Evolutionary conservation across 2,888 invertebrate species (phyloP).

Genomic region (Synanthedon myopaeformis): DNA sequence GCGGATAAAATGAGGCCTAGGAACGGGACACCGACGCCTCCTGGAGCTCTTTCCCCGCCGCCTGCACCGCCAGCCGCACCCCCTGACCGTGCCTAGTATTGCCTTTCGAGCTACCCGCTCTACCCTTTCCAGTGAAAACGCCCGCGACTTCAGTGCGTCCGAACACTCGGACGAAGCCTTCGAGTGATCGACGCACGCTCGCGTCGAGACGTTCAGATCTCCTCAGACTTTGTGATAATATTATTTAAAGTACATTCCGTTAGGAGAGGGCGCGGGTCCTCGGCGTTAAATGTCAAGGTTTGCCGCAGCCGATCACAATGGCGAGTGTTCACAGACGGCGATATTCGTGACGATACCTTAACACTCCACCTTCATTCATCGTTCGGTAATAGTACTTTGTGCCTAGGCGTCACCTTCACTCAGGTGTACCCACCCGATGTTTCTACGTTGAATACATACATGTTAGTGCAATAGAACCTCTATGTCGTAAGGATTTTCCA

Average conservation of each 20-base stretch:
- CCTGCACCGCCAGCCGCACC: slow-evolving; percentile 24
- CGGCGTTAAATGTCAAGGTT: slow-evolving; percentile 6
- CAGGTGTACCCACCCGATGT: slow-evolving; percentile 4
- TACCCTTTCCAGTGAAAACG: slow-evolving; percentile 13
- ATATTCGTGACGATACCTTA: background rate
- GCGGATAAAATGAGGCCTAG: slow-evolving; percentile 58
- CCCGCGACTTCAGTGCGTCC: slow-evolving; percentile 4
- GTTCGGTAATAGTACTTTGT: slow-evolving; percentile 11
- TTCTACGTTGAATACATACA: slow-evolving; percentile 9
- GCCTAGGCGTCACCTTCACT: slow-evolving; percentile 8
- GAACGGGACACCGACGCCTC: slow-evolving; percentile 48
- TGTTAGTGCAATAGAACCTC: slow-evolving; percentile 22
- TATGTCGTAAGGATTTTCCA: slow-evolving; percentile 16
- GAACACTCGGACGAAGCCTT: background rate
- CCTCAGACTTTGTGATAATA: slow-evolving; percentile 61
- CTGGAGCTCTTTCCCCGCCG: slow-evolving; percentile 22
- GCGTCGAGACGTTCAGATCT: slow-evolving; percentile 30
- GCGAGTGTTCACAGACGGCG: slow-evolving; percentile 2
- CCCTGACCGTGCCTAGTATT: slow-evolving; percentile 25
- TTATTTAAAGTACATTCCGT: slow-evolving; percentile 62
- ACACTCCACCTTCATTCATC: background rate
- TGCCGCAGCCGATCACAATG: slow-evolving; percentile 4
- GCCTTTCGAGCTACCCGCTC: slow-evolving; percentile 9
- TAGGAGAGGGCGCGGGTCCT: slow-evolving; percentile 13
- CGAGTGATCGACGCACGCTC: slow-evolving; percentile 2